Percentiles rank a stretch among this genome's conserved stretches.
phyloP scores from a whole-genome alignment of 2,797 vertebrate genomes.

The Hydrolagus colliei region DNA sequence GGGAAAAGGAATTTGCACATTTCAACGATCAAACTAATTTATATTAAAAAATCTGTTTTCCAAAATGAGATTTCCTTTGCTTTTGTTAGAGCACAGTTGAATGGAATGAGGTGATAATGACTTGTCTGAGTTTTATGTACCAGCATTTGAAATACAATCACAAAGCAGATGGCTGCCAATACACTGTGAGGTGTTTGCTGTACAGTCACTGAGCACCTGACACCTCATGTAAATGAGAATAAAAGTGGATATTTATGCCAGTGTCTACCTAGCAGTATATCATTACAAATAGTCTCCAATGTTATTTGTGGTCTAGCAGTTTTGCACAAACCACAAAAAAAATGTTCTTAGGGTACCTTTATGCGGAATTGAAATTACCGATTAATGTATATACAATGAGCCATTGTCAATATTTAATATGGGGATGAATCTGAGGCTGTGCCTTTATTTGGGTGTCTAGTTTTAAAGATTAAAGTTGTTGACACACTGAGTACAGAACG shows the following conservation, averaged over 20 bases:
- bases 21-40: too few species aligned
- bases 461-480: too few species aligned
- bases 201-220: background rate
- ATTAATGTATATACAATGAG: background rate
- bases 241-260: background rate
- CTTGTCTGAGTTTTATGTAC: background rate
- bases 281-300: background rate
- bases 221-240: background rate
- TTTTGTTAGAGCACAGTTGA: background rate
- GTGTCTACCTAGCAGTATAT: background rate
- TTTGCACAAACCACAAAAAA: background rate
- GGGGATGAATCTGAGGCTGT: too few species aligned
- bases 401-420: background rate
- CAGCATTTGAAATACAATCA: background rate
- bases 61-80: background rate
- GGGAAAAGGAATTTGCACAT: background rate
- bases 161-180: background rate
- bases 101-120: slow-evolving; percentile 1
- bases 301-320: background rate
- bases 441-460: too few species aligned
- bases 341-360: background rate
- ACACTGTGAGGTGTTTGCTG: background rate
- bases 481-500: too few species aligned
- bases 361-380: background rate
- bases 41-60: background rate